Base-by-base conservation (phyloP, 2,113 vertebrate genomes). In the Misgurnus mizolepis region DNA sequence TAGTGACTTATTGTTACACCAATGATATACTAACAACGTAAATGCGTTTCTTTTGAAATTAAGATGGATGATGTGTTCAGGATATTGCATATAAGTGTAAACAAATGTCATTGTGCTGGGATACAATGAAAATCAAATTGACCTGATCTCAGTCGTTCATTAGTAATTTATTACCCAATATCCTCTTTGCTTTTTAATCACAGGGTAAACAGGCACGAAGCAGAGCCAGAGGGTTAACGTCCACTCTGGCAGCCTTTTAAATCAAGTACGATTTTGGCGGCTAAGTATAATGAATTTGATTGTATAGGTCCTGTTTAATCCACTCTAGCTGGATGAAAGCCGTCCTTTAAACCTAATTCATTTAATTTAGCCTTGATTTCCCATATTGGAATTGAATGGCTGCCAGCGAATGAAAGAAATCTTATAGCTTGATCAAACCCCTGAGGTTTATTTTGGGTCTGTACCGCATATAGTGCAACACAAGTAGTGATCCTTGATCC, bases 281-380 rank as follows among this genome's bases (percentile, higher is more conserved):
- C 60, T 80, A 45, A 86, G 74, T 55, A 15, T 87, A 85, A 89
- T 86, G 80, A 80, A 89, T 85, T 85, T n/a, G 60, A 49, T 60
- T 27, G 18, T 39, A 34, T 66, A 17, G 22, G 74, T 83, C 65
- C 74, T 78, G 40, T 87, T 88, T 88, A 88, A 91, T 91, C 84
- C 80, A 87, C 82, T 87, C 86, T 86, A 75, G 79, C 87, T 89
- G 87, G 87, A 88, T 47, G 67, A 56, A 79, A 87, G 85, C 89
- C 87, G 86, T 83, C 55, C 71, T 39, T 87, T 87, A 86, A 86
- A 88, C 88, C 81, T 74, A 86, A 90, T 89, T 83, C 55, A 70
- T 39, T 89, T 87, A 81, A 61, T 82, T 67, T 66, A 73, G 78
- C 86, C 75, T 79, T 75, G 74, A 61, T 82, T 84, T 88, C 82